A percentile compares a stretch with the other conserved stretches of the same genome.
These are phyloP conservation scores for Crotalus helleri DNA, from an alignment of 2,113 vertebrate genomes.

Conservation along the genomic window DNA sequence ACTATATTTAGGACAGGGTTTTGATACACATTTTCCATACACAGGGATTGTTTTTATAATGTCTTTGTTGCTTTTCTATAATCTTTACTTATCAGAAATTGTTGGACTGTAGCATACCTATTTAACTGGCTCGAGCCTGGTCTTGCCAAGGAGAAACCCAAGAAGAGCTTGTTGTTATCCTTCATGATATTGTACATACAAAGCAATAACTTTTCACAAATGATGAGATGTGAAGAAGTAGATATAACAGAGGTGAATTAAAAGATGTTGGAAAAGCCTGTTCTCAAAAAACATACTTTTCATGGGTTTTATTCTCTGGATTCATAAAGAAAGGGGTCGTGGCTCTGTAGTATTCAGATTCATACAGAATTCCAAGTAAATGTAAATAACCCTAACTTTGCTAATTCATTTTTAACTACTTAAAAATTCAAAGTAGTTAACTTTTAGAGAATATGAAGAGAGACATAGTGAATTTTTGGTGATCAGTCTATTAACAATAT, in stretches of 20 bases:
- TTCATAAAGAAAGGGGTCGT: neutral
- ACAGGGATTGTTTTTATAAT: neutral
- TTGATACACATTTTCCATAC: neutral
- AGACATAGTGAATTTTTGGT: neutral
- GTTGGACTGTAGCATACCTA: neutral
- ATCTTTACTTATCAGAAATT: neutral
- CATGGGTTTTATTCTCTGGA: neutral
- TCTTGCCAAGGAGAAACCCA: neutral
- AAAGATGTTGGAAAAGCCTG: neutral
- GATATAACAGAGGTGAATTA: neutral
- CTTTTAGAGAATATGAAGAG: neutral
- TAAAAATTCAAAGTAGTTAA: neutral
- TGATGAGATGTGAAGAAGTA: neutral
- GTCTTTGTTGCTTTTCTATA: neutral
- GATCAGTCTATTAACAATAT: neutral
- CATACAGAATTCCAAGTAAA: neutral
- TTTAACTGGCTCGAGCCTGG: neutral
- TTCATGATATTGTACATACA: neutral
- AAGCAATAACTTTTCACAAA: neutral
- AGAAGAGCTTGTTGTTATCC: neutral
- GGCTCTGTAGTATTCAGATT: neutral
- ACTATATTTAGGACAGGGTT: neutral
- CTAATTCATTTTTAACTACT: neutral
- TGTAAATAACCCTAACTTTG: neutral
- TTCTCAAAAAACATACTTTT: neutral